phyloP scores from a whole-genome alignment of 23 tunicate species.

The Ciona savignyi region DNA sequence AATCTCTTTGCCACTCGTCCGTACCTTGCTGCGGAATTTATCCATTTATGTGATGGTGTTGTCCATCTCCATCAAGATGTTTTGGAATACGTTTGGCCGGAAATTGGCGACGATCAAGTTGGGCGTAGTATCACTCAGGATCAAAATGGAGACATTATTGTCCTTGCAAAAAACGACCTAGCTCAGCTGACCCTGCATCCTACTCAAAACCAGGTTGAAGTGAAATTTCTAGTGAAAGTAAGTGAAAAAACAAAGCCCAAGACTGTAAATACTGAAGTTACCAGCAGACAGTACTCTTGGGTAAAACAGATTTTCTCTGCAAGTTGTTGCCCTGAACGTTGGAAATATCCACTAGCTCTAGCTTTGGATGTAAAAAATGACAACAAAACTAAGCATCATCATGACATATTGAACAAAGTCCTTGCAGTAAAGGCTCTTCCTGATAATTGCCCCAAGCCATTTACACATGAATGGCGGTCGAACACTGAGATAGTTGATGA shows the following conservation, averaged over 20 bases:
- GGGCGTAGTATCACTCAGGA: background rate
- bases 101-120: background rate
- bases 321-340: conserved; percentile 19
- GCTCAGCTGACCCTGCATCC: conserved; percentile 17
- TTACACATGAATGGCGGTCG: conserved; percentile 45
- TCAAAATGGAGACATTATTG: conserved; percentile 1
- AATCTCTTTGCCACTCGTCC: conserved; percentile 61
- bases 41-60: conserved; percentile 15
- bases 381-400: background rate
- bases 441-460: conserved; percentile 40
- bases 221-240: conserved; percentile 15
- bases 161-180: conserved; percentile 14
- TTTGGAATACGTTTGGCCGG: conserved; percentile 37
- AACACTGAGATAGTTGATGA: background rate
- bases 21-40: conserved; percentile 27
- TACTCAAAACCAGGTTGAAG: conserved; percentile 8
- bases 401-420: background rate
- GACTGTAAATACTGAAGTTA: background rate
- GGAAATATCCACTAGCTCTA: conserved; percentile 44
- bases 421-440: conserved; percentile 31
- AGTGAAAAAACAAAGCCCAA: background rate
- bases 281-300: conserved; percentile 12
- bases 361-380: conserved; percentile 1
- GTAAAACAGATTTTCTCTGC: conserved; percentile 42
- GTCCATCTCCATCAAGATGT: conserved; percentile 37